phyloP scores from a whole-genome alignment of 1,140 invertebrate species.

The Penaeus chinensis region DNA sequence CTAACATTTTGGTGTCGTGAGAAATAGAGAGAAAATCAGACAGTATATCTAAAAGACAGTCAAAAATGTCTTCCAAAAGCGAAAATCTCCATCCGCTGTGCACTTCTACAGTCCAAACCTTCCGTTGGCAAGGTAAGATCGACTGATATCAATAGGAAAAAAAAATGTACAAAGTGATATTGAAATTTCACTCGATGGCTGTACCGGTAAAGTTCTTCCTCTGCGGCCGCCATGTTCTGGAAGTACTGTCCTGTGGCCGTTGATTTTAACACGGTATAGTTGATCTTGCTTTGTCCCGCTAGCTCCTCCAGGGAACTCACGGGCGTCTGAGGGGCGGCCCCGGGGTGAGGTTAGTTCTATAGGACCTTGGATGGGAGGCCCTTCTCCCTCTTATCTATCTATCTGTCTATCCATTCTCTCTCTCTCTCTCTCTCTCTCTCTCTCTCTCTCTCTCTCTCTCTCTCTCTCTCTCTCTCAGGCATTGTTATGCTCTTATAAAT shows the following conservation, averaged over 20 bases:
- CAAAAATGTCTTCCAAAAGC: too few relatives aligned
- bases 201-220: constrained; percentile 86
- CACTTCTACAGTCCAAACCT: too few relatives aligned
- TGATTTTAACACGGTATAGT: constrained; percentile 89
- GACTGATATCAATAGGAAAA: background rate
- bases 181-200: background rate
- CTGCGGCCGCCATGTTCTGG: constrained; percentile 90
- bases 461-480: too few relatives aligned
- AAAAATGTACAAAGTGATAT: background rate
- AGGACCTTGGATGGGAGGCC: constrained; percentile 17
- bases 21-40: too few relatives aligned
- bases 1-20: too few relatives aligned
- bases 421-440: too few relatives aligned
- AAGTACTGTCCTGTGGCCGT: constrained; percentile 87
- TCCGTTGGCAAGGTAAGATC: background rate
- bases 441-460: too few relatives aligned
- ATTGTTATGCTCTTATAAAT: too few relatives aligned
- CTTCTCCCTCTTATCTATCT: background rate
- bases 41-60: too few relatives aligned
- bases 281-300: constrained; percentile 86
- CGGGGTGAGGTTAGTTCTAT: background rate
- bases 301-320: constrained; percentile 89
- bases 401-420: background rate
- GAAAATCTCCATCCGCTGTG: too few relatives aligned
- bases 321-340: constrained; percentile 74